Percentiles rank a stretch among this genome's conserved stretches.
These are phyloP conservation scores for Anthopleura xanthogrammica DNA, from an alignment of 92 coral and sea anemone genomes.

Conservation along the genomic window DNA sequence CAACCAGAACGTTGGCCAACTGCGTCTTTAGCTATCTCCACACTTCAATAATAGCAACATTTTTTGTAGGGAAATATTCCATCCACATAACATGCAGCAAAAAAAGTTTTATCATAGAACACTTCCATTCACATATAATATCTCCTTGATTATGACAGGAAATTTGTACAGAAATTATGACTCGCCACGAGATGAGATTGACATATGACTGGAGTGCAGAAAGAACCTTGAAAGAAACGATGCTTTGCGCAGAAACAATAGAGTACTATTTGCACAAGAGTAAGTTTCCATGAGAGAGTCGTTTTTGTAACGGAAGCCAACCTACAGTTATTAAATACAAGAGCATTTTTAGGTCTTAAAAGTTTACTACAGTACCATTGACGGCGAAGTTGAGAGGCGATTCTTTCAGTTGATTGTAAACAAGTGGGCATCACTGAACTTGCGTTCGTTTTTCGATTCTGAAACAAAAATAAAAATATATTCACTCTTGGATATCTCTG, in stretches of 20 bases:
- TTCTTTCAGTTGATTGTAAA: conserved; percentile 41
- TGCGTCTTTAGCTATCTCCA: too few species aligned
- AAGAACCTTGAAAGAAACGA: neutral
- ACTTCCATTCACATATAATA: neutral
- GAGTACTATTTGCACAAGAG: neutral
- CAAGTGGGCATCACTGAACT: conserved; percentile 50
- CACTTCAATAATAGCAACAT: too few species aligned
- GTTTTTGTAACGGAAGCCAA: too few species aligned
- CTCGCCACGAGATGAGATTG: neutral
- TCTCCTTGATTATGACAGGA: neutral
- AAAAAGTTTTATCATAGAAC: too few species aligned
- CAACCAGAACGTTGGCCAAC: too few species aligned
- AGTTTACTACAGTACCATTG: neutral
- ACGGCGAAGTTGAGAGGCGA: neutral
- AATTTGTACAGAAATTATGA: neutral
- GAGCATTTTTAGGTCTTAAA: neutral
- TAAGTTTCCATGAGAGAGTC: too few species aligned
- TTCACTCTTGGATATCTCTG: neutral
- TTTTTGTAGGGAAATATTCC: too few species aligned
- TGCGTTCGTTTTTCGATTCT: conserved; percentile 35
- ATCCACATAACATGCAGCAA: too few species aligned
- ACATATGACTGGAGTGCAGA: neutral
- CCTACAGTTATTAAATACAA: too few species aligned
- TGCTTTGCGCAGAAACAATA: too few species aligned
- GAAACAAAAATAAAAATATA: conserved; percentile 16